Base-by-base conservation (phyloP, 2,888 invertebrate species). In the Pterostichus madidus region DNA sequence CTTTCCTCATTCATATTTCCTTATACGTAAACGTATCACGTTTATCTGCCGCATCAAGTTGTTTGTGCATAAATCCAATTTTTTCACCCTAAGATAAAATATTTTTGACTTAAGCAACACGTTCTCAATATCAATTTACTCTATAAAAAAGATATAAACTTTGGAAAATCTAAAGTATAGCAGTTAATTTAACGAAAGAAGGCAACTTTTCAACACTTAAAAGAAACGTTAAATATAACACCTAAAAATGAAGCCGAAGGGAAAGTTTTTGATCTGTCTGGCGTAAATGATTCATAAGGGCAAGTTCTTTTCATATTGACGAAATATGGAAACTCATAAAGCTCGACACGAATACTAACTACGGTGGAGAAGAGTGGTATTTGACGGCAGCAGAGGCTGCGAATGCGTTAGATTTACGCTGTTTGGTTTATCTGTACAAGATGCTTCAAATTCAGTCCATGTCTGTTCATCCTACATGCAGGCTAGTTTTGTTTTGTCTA, bases 251-350 rank as follows among this genome's bases (percentile, higher is more conserved):
- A 75, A 75, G 53, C 7, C 35, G 52, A 71, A 52, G 52, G 31
- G 8, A 52, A 75, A 75, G n/a, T 75, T 75, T 52, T 75, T 75
- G 75, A 75, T 75, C 17, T 52, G 75, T 52, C 75, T 53, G 32
- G 8, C 13, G 52, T 75, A 75, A 75, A 75, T 75, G 49, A 75
- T 75, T 75, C 46, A 75, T 75, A 75, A 52, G 24, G 75, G 53
- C 15, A 52, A 52, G n/a, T 44, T 31, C 31, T 61, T 24, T 31
- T 75, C 53, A 75, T 75, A 52, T 52, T 52, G 75, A 52, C 75
- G 52, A 75, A 52, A 75, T 75, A 52, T 75, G 17, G 75, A 49
- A 46, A 49, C 8, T 75, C 11, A 15, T 53, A 52, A 44, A 75
- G 31, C 52, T 11, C 32, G 46, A 11, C 17, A 17, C 56, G 56